Conservation (phyloP, 2,113 vertebrate genomes). For the Speoplatyrhinus poulsoni region DNA sequence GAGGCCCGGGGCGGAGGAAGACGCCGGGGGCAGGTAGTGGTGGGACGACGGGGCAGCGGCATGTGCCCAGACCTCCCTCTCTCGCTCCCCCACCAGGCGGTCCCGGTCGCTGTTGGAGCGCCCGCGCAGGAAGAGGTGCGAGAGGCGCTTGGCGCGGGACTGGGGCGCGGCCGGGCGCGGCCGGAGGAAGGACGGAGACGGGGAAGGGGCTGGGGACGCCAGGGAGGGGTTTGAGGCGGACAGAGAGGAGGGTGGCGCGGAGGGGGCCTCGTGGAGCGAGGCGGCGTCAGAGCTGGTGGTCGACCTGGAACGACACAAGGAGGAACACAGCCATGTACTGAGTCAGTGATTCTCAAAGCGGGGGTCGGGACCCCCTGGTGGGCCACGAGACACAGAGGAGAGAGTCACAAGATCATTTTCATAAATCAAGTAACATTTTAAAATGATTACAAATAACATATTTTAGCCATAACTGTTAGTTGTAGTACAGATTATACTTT, state of each 20-base stretch:
- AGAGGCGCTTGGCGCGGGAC: constrained; percentile 86
- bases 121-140: constrained; percentile 86
- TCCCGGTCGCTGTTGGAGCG: constrained; percentile 80
- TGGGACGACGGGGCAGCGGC: constrained; percentile 79
- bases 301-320: constrained; percentile 65
- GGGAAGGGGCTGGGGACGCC: constrained; percentile 71
- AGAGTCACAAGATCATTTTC: no score
- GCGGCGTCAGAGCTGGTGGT: constrained; percentile 79
- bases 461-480: no score
- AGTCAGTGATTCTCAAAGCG: neutral
- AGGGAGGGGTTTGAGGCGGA: constrained; percentile 76
- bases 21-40: constrained; percentile 75
- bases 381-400: constrained; percentile 53
- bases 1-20: constrained; percentile 79
- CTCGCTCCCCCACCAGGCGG: constrained; percentile 72
- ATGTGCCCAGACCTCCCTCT: constrained; percentile 83
- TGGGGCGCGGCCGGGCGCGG: constrained; percentile 72
- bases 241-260: constrained; percentile 73
- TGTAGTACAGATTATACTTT: no score
- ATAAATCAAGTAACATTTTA: no score
- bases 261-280: constrained; percentile 74
- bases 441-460: no score
- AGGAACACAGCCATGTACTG: constrained; percentile 9
- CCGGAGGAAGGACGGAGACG: constrained; percentile 76
- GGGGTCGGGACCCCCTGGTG: constrained; percentile 40